Evolutionary conservation across 64 coral and sea anemone species (phyloP).

Genomic region (Stylophora pistillata): DNA sequence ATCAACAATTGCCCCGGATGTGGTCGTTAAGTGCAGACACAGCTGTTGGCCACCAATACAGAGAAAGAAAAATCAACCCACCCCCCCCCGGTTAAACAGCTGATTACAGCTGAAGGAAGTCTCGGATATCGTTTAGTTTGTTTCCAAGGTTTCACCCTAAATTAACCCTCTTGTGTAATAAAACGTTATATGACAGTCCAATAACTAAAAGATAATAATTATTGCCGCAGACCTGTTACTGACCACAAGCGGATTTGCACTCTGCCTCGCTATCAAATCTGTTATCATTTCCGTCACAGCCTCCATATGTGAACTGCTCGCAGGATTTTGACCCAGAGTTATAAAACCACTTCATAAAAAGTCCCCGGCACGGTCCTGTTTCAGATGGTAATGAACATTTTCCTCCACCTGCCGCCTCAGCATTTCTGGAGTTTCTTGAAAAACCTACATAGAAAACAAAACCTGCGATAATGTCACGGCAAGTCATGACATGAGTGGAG

Average conservation of each 20-base stretch:
- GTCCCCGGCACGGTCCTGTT: constrained; percentile 13
- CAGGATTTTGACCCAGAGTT: constrained; percentile 17
- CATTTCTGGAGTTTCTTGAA: neutral
- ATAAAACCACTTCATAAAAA: neutral
- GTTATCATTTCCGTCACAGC: constrained; percentile 30
- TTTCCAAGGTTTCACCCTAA: no score
- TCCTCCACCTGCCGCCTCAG: neutral
- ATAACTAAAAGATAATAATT: neutral
- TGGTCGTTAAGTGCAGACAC: no score
- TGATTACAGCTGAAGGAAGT: no score
- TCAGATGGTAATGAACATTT: constrained; percentile 25
- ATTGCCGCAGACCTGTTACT: constrained; percentile 29
- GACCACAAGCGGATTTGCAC: constrained; percentile 6
- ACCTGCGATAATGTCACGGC: constrained; percentile 7
- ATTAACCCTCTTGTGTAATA: no score
- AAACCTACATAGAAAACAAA: constrained; percentile 36
- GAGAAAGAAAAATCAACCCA: no score
- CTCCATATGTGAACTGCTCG: constrained; percentile 15
- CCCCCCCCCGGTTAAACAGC: no score
- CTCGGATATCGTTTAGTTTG: no score
- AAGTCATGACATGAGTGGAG: neutral
- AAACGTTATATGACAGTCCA: no score
- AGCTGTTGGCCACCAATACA: no score
- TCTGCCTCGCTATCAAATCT: neutral
- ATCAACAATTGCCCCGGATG: no score